A percentile compares a stretch with the other conserved stretches of the same genome.
These are phyloP conservation scores for Acomys russatus DNA, from an alignment of 2,797 vertebrate species.

Conservation along the genomic window DNA sequence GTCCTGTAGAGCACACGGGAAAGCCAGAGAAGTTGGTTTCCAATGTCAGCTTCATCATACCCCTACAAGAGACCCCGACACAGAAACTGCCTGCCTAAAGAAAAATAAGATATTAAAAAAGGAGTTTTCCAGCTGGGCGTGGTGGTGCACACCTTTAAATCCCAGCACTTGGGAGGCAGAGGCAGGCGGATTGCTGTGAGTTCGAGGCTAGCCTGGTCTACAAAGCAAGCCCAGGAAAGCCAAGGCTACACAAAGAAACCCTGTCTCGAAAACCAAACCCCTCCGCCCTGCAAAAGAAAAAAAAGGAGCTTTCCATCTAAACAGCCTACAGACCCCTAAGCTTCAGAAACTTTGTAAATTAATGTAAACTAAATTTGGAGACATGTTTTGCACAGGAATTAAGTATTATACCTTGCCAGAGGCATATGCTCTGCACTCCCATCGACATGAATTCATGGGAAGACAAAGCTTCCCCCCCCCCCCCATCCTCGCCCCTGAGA, in stretches of 20 bases:
- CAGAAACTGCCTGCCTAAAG: not conserved
- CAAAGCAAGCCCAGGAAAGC: no score
- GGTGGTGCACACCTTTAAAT: no score
- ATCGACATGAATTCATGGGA: not conserved
- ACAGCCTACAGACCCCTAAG: not conserved
- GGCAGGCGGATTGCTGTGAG: no score
- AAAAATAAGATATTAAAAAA: not conserved
- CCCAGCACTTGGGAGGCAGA: no score
- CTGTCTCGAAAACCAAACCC: no score
- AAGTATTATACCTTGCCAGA: not conserved
- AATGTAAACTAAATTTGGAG: not conserved
- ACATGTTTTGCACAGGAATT: not conserved
- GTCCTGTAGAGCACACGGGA: not conserved
- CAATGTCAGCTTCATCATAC: not conserved
- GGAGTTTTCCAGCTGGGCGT: not conserved
- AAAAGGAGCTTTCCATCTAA: not conserved
- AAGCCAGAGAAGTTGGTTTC: not conserved
- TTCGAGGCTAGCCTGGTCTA: no score
- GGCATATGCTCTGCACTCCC: not conserved
- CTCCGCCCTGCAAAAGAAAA: no score
- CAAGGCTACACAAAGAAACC: no score
- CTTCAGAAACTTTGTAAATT: not conserved
- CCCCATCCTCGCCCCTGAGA: no score
- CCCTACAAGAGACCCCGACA: not conserved
- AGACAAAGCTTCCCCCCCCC: not conserved